Evolutionary conservation across 37 sponge, comb jelly and placozoan species (phyloP), one percentile per base, ranked within the genome.

Genomic region (Agelas oroides): DNA sequence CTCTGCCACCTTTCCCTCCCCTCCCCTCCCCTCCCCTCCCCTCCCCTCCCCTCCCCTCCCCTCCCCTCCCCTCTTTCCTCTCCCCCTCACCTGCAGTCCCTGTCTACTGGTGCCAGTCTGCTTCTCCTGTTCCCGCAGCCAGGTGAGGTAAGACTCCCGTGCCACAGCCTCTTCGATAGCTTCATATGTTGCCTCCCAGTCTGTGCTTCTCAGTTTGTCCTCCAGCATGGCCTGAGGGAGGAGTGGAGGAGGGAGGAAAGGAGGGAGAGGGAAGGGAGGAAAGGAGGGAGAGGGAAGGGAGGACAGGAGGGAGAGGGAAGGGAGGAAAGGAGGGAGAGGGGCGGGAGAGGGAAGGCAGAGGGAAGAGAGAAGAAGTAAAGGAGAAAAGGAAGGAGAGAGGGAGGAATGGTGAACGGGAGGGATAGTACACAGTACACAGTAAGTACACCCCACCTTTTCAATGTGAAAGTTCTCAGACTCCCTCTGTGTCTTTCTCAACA

Each of bases 161-260:
- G 94, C 94, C 59, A 97, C 94, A 1, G 98, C 94, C 59, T 95
- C 94, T 73, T 95, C 96, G 0, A 98, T 82, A 0, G 92, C 92
- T n/a, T 90, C 90, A 55, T 78, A 84, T 0, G 97, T 96, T 20
- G 94, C 84, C 57, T 96, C 97, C 89, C 88, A 80, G 66, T 96
- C 97, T 54, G 84, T 92, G 58, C 84, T 57, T 16, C 68, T 52
- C 71, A 92, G 57, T 80, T 97, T 91, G 84, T 97, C 95, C 70
- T 92, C 84, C 56, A 97, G 73, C 94, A 96, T 93, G 13, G 89
- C 63, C 92, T 93, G 87, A 23, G 53, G 46, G 69, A n/a, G 59
- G 31, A 28, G 31, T 39, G 1, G 2, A 5, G 37, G n/a, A 58
- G 27, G 53, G n/a, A 0, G 13, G 41, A 8, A 46, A 8, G 46